Conservation (phyloP, 1,140 invertebrate genomes). For the Alviniconcha marisindica region DNA sequence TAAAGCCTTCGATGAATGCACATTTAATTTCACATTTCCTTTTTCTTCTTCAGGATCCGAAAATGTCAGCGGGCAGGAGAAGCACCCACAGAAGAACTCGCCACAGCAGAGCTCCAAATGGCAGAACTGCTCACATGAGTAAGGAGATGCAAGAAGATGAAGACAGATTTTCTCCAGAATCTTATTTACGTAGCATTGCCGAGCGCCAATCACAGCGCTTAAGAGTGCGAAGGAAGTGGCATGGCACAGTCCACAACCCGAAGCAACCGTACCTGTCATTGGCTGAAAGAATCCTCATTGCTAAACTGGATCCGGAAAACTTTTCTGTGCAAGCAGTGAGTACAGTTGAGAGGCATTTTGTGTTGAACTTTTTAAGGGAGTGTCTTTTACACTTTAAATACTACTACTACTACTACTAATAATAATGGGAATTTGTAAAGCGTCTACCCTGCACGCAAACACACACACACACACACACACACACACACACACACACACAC, state of each 20-base stretch:
- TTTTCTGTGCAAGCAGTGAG: slow-evolving; percentile 13
- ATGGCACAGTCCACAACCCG: background rate
- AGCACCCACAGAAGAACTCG: no score
- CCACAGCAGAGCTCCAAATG: no score
- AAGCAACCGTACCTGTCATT: background rate
- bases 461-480: background rate
- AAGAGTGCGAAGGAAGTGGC: background rate
- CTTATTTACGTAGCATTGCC: background rate
- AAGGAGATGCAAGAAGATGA: background rate
- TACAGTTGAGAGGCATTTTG: background rate
- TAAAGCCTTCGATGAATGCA: no score
- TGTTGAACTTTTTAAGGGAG: background rate
- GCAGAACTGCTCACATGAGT: no score
- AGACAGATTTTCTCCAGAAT: background rate
- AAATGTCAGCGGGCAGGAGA: no score
- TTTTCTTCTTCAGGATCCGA: no score
- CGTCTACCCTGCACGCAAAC: no score
- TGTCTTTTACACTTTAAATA: background rate
- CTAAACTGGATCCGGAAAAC: background rate
- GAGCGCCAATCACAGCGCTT: background rate
- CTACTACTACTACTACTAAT: no score
- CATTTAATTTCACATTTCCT: no score
- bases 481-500: background rate
- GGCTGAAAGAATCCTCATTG: slow-evolving; percentile 2
- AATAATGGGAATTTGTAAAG: no score